Conservation (phyloP, 2,888 invertebrate species). For the Liopterus haemorrhoidalis region DNA sequence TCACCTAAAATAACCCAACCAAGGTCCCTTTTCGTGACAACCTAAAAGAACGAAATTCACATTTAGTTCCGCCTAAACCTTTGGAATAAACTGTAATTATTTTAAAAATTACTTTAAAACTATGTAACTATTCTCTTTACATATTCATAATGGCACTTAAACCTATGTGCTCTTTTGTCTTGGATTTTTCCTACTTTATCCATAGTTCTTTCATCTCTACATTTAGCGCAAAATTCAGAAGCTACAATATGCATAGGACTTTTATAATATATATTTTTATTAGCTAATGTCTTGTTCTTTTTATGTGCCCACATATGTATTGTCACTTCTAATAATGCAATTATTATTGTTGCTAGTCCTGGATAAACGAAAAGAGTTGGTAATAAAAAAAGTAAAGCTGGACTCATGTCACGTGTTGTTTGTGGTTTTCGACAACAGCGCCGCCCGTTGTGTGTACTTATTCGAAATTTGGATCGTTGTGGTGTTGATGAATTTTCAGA, state of each 20-base stretch:
- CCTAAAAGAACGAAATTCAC: too few species aligned
- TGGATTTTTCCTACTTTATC: conserved; percentile 60
- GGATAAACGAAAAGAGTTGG: conserved; percentile 57
- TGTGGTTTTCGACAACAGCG: conserved; percentile 17
- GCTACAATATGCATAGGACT: conserved; percentile 65
- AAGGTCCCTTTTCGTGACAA: too few species aligned
- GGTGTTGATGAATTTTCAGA: conserved; percentile 36
- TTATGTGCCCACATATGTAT: conserved; percentile 64
- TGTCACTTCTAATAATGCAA: conserved; percentile 54
- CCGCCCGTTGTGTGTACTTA: conserved; percentile 24
- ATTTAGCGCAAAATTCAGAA: conserved; percentile 63
- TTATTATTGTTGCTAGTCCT: conserved; percentile 48
- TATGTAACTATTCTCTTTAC: conserved; percentile 39
- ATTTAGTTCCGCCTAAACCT: too few species aligned
- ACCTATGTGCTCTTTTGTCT: conserved; percentile 51
- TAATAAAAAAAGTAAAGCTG: conserved; percentile 50
- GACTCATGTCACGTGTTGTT: conserved; percentile 28
- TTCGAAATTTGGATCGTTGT: conserved; percentile 44
- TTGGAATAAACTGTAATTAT: too few species aligned
- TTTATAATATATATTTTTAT: conserved; percentile 56
- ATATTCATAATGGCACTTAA: conserved; percentile 39
- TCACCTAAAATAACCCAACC: too few species aligned
- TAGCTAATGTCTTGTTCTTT: conserved; percentile 56
- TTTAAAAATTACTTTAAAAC: too few species aligned
- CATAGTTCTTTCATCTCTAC: conserved; percentile 57